Percentiles rank a stretch among this genome's conserved stretches.
Evolutionary conservation across 2,797 vertebrate genomes (phyloP).

Genomic region (Sebastes minor): DNA sequence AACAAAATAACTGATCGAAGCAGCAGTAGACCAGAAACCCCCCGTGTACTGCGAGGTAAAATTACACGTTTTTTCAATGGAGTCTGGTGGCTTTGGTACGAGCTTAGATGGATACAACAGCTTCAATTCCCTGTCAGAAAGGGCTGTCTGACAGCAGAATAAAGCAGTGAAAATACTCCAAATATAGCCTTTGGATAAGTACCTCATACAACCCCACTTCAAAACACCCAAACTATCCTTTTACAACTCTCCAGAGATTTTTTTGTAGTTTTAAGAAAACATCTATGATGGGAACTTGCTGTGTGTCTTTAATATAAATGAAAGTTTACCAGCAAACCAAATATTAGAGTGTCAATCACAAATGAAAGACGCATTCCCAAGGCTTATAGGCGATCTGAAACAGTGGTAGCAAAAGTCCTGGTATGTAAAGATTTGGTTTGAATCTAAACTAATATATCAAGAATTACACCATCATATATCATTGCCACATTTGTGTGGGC

Average conservation of each 20-base stretch:
- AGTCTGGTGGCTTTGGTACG: not conserved
- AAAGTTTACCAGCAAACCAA: not conserved
- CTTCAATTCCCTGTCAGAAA: no score
- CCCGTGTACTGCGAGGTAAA: no score
- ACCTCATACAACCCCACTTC: not conserved
- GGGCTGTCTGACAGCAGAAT: no score
- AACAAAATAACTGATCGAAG: not conserved
- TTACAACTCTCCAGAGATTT: not conserved
- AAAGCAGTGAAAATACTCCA: no score
- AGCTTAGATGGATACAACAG: accelerated
- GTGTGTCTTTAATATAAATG: not conserved
- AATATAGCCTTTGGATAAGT: not conserved
- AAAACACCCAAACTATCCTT: not conserved
- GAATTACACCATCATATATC: not conserved
- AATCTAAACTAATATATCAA: not conserved
- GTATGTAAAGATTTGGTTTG: not conserved
- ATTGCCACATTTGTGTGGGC: not conserved
- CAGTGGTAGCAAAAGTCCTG: not conserved
- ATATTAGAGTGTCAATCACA: not conserved
- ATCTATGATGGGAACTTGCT: not conserved
- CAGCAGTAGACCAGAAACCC: not conserved
- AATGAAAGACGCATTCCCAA: not conserved
- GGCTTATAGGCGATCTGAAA: not conserved
- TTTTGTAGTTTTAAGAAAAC: not conserved
- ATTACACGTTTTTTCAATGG: not conserved